Conservation (phyloP, 2,888 invertebrate species). For the Falcaria lacertinaria region DNA sequence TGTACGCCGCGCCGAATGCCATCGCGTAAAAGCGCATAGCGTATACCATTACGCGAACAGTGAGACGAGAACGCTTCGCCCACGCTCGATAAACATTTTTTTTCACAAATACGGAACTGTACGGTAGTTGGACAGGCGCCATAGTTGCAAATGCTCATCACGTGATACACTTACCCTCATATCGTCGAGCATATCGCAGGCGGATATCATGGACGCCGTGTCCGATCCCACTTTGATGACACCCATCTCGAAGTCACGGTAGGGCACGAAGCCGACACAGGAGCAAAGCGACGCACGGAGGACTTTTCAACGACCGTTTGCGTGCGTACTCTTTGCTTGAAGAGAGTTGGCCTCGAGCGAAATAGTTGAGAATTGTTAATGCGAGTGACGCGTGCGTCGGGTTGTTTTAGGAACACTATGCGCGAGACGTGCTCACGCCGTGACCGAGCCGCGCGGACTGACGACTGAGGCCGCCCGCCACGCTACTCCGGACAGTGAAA, state of each 20-base stretch:
- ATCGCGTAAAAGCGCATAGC: conserved; percentile 46
- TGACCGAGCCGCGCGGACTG: conserved; percentile 78
- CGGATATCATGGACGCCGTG: conserved; percentile 66
- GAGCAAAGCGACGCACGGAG: conserved; percentile 46
- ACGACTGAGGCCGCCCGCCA: conserved; percentile 29
- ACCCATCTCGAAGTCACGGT: conserved; percentile 60
- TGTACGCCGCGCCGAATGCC: conserved; percentile 28
- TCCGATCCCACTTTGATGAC: conserved; percentile 71
- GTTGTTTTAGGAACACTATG: conserved; percentile 54
- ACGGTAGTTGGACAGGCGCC: conserved; percentile 40
- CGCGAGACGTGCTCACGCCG: conserved; percentile 69
- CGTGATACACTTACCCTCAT: conserved; percentile 68
- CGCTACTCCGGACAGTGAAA: conserved; percentile 73
- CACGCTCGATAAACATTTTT: conserved; percentile 42
- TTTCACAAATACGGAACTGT: conserved; percentile 44
- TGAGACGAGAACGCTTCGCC: conserved; percentile 32
- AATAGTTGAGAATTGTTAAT: conserved; percentile 28
- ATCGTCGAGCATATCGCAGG: conserved; percentile 72
- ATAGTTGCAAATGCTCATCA: conserved; percentile 33
- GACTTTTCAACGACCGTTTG: conserved; percentile 54
- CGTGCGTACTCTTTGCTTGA: conserved; percentile 44
- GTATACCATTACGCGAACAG: conserved; percentile 37
- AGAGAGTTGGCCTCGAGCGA: conserved; percentile 35
- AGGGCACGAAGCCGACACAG: conserved; percentile 19
- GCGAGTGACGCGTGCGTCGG: conserved; percentile 58